A percentile compares a stretch with the other conserved stretches of the same genome.
Evolutionary conservation across 2,888 invertebrate species (phyloP).

Genomic region (Diarsia brunnea): DNA sequence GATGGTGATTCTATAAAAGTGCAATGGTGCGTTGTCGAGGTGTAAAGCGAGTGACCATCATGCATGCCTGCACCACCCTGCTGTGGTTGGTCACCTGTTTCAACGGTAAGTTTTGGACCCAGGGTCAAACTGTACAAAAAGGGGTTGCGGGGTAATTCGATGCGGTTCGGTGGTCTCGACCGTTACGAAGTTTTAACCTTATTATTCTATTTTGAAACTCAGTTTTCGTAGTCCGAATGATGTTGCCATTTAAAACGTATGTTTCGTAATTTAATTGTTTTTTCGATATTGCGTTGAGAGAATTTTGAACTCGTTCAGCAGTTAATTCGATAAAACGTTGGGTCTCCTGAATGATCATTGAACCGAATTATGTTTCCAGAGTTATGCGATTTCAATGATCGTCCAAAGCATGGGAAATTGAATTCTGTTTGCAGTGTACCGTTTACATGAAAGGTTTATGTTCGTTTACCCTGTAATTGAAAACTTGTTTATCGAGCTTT

Average conservation of each 20-base stretch:
- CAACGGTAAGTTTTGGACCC: constrained; percentile 83
- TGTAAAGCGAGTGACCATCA: constrained; percentile 80
- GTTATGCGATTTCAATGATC: constrained; percentile 52
- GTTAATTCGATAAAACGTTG: constrained; percentile 51
- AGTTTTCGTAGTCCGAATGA: constrained; percentile 38
- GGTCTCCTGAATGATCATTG: constrained; percentile 44
- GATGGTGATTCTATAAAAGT: constrained; percentile 85
- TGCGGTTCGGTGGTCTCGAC: constrained; percentile 77
- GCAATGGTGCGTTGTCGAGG: constrained; percentile 85
- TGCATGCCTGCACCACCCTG: constrained; percentile 81
- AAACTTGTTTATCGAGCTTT: constrained; percentile 53
- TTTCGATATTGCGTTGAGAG: constrained; percentile 35
- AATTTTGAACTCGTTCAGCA: constrained; percentile 49
- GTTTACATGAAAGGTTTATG: constrained; percentile 48
- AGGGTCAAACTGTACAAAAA: constrained; percentile 75
- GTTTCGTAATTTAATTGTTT: constrained; percentile 50
- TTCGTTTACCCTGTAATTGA: constrained; percentile 48
- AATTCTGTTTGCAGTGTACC: constrained; percentile 56
- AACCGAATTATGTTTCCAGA: constrained; percentile 55
- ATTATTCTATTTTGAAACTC: constrained; percentile 52
- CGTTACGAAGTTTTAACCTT: constrained; percentile 70
- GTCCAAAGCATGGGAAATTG: constrained; percentile 53
- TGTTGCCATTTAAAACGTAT: constrained; percentile 42
- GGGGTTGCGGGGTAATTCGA: constrained; percentile 73
- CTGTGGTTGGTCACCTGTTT: constrained; percentile 86